Percentiles rank a stretch among this genome's conserved stretches.
Conservation (phyloP, 1,140 invertebrate species). For the Aphaenogaster floridana region DNA sequence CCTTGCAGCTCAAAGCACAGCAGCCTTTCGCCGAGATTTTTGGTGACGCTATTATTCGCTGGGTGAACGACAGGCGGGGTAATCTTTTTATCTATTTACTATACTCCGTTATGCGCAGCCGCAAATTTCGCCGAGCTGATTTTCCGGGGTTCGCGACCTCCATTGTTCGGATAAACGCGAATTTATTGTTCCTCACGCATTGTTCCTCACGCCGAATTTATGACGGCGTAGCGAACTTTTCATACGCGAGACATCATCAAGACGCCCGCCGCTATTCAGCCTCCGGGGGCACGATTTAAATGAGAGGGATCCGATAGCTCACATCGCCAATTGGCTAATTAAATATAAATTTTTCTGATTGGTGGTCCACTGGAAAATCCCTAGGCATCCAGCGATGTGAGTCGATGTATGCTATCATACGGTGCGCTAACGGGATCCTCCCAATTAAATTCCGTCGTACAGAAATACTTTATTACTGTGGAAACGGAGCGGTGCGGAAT, state of each 20-base stretch:
- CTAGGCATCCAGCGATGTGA: too few species aligned
- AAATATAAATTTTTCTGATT: too few species aligned
- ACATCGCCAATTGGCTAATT: too few species aligned
- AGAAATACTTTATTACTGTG: slow-evolving; percentile 62
- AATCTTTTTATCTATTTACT: slow-evolving; percentile 36
- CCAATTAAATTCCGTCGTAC: slow-evolving; percentile 67
- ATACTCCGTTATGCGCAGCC: slow-evolving; percentile 43
- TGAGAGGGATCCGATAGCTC: too few species aligned
- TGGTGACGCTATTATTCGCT: slow-evolving; percentile 15
- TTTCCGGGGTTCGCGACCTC: slow-evolving; percentile 55
- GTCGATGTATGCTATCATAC: too few species aligned
- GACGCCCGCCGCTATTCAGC: slow-evolving; percentile 54
- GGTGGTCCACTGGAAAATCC: too few species aligned
- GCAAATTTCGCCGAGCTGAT: slow-evolving; percentile 54
- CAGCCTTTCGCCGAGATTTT: not conserved
- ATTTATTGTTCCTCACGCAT: slow-evolving; percentile 60
- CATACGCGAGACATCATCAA: slow-evolving; percentile 55
- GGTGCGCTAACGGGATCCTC: not conserved
- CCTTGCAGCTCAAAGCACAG: not conserved
- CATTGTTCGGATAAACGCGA: slow-evolving; percentile 67
- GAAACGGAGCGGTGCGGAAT: slow-evolving; percentile 50
- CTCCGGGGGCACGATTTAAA: not conserved
- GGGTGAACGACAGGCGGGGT: slow-evolving; percentile 17
- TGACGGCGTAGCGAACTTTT: slow-evolving; percentile 64
- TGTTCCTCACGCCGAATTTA: slow-evolving; percentile 66